Base-by-base conservation (phyloP, 2,113 vertebrate species). In the Lutjanus erythropterus region DNA sequence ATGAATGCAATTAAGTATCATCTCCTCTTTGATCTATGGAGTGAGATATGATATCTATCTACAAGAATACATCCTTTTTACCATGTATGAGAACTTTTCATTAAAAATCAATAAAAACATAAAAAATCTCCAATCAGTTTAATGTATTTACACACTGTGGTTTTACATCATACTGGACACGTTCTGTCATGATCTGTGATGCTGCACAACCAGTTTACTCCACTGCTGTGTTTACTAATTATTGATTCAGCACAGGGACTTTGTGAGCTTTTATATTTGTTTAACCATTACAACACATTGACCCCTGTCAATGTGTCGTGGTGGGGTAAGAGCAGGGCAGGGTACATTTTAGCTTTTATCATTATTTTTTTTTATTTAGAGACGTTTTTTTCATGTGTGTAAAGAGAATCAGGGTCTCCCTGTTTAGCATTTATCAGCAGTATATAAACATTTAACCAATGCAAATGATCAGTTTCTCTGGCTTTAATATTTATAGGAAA, bases 191-290 rank as follows among this genome's bases (percentile, higher is more conserved):
- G 75, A 50, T 66, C 52, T 60, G 49, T 65, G 42, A 76, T 62
- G 25, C 78, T 27, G 47, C 25, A 61, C 39, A 59, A 31, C 58
- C 64, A 35, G 15, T 55, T 62, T 29, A 53, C 52, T 39, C 42
- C n/a, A n/a, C n/a, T 19, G 29, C 41, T 50, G 72, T 21, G 50
- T 71, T 80, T 59, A 70, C 71, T 84, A 55, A 89, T 88, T 81
- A 92, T 90, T 15, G 50, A 90, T 87, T 83, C 9, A 77, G 44
- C 62, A 25, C 60, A 9, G 50, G 83, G 83, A 91, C 87, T 89
- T 92, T 83, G 89, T 50, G 49, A 83, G 67, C 49, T 88, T 70
- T 86, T 62, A 82, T 77, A 75, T 86, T 87, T 79, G 79, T 81
- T 18, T 74, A 78, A 33, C n/a, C 71, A 64, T 90, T 84, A 83